Evolutionary conservation across 2,113 vertebrate genomes (phyloP).

Genomic region (Gopherus evgoodei): DNA sequence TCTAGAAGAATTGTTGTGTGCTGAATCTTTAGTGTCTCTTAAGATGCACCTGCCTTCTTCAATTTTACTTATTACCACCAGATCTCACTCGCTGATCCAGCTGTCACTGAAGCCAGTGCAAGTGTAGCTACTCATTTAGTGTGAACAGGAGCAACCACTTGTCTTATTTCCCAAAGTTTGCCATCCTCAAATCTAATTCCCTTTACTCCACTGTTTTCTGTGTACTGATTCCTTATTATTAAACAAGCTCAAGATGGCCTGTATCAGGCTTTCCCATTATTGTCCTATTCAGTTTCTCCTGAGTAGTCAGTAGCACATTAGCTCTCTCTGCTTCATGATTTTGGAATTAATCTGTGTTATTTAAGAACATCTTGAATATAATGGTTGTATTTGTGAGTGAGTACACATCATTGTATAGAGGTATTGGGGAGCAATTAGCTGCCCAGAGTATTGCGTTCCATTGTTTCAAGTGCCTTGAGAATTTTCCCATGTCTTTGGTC

Average conservation of each 20-base stretch:
- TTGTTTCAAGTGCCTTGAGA: neutral
- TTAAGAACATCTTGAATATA: neutral
- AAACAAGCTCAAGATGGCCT: neutral
- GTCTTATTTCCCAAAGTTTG: neutral
- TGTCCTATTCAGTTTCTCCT: neutral
- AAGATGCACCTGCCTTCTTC: neutral
- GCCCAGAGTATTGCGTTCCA: neutral
- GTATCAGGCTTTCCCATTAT: neutral
- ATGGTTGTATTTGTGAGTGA: neutral
- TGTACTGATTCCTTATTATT: neutral
- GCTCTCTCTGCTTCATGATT: neutral
- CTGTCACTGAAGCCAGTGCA: neutral
- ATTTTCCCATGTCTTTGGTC: neutral
- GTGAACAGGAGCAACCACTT: neutral
- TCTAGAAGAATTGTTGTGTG: neutral
- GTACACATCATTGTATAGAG: neutral
- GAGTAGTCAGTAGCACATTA: neutral
- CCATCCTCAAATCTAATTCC: neutral
- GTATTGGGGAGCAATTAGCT: neutral
- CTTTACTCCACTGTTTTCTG: neutral
- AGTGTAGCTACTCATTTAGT: neutral
- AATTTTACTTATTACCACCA: neutral
- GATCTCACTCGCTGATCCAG: neutral
- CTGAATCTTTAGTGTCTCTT: neutral
- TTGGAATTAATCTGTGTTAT: neutral